Percentiles rank a stretch among this genome's conserved stretches.
phyloP scores from a whole-genome alignment of 2,888 invertebrate species.

The Leistus spinibarbis region DNA sequence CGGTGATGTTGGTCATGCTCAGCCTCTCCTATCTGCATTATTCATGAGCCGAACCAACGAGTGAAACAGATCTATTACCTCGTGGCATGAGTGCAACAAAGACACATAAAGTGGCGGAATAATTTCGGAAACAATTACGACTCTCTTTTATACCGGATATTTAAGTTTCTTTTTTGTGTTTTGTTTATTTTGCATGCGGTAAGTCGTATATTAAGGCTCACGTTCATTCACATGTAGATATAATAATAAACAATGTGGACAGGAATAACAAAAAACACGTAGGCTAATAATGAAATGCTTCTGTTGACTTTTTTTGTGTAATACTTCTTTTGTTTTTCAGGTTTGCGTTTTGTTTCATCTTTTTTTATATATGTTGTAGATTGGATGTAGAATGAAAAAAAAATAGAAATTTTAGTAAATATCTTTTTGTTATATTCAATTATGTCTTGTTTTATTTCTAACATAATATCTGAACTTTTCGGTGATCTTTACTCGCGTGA shows the following conservation, averaged over 20 bases:
- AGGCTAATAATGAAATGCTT: constrained; percentile 21
- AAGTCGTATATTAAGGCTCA: constrained; percentile 17
- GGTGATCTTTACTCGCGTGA: too few relatives aligned
- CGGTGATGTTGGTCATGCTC: constrained; percentile 29
- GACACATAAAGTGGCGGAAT: constrained; percentile 27
- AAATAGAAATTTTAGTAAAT: too few relatives aligned
- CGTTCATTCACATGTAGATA: constrained; percentile 31
- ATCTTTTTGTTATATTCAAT: too few relatives aligned
- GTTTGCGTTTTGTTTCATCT: too few relatives aligned
- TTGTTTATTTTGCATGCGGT: constrained; percentile 2
- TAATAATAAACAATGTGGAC: constrained; percentile 26
- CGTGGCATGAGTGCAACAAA: background rate
- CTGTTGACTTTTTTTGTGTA: background rate
- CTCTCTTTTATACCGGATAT: background rate
- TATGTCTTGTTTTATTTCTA: too few relatives aligned
- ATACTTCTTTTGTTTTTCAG: background rate
- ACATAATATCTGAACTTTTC: too few relatives aligned
- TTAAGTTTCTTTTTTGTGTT: background rate
- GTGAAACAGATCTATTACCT: constrained; percentile 8
- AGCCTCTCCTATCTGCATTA: constrained; percentile 23
- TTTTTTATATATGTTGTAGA: background rate
- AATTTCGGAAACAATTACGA: constrained; percentile 34
- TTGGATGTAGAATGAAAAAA: too few relatives aligned
- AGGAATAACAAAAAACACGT: constrained; percentile 15
- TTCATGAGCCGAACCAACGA: constrained; percentile 23